Percentiles rank a stretch among this genome's conserved stretches.
Evolutionary conservation across 2,797 vertebrate genomes (phyloP).

Genomic region (Ptychobarbus kaznakovi): DNA sequence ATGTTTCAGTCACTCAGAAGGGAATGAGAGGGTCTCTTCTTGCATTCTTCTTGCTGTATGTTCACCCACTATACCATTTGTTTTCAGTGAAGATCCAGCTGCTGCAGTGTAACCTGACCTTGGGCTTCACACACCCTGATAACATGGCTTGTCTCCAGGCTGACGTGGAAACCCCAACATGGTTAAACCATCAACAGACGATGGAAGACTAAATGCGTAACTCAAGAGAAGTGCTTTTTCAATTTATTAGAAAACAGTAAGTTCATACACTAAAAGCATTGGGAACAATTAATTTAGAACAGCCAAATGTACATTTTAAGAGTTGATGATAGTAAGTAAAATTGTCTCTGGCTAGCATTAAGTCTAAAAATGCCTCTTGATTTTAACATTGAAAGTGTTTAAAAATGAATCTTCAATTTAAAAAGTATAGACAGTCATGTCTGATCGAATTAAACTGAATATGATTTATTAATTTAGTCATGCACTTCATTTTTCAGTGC

Average conservation of each 20-base stretch:
- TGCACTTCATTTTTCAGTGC: neutral
- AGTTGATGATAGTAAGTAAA: neutral
- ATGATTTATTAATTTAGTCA: constrained; percentile 8
- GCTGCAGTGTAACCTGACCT: constrained; percentile 85
- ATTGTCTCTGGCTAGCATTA: neutral
- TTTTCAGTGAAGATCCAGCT: constrained; percentile 82
- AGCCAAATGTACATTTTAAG: neutral
- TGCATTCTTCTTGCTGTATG: constrained; percentile 28
- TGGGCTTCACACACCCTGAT: constrained; percentile 79
- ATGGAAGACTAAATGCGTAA: constrained; percentile 45
- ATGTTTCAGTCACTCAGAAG: constrained; percentile 19
- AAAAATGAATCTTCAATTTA: neutral
- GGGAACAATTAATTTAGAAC: neutral
- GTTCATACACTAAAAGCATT: neutral
- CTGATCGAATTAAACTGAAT: neutral
- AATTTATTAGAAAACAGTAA: neutral
- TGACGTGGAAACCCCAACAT: constrained; percentile 47
- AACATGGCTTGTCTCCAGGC: constrained; percentile 64
- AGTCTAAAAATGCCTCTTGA: neutral
- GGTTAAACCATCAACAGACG: constrained; percentile 30
- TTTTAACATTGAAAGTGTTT: neutral
- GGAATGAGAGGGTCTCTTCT: constrained; percentile 1
- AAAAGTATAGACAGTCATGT: neutral
- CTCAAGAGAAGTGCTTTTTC: neutral
- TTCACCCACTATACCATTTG: constrained; percentile 39